Base-by-base conservation (phyloP, 1,140 invertebrate genomes). In the Drosophila albomicans region DNA sequence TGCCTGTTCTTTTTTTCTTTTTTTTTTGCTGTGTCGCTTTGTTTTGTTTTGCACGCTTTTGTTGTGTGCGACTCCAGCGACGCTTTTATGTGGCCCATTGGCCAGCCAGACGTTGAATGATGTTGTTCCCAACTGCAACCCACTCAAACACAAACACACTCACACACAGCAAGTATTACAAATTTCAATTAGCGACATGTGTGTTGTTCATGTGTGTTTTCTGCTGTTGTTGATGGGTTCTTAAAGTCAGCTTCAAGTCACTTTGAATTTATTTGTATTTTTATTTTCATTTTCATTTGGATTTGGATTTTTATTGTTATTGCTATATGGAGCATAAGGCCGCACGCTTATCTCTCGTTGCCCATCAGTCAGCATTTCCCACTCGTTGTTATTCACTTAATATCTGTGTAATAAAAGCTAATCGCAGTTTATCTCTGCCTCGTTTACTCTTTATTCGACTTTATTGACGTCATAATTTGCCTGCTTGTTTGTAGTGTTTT, bases 161-260 rank as follows among this genome's bases (percentile, higher is more conserved):
- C 20, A 20, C 20, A 20, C 20, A 20, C 38, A 56, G 25, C 52
- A 51, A 70, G 79, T 72, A 82, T 87, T 74, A 88, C 85, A 88
- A 80, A 87, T 87, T 87, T 87, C 85, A 87, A 87, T 87, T 84
- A 88, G 82, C 78, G 63, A 65, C 54, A 67, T 62, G 41, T 67
- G 65, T 70, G 49, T 28, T 67, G 30, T 66, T 11, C 15, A n/a
- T 30, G 32, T 43, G 43, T 45, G 35, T 74, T 51, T 64, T 32
- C 16, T 46, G 43, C 6, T n/a, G 15, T 46, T 46, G 51, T 8
- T 45, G 28, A 54, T 54, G 65, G 46, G 20, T 41, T 56, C 68
- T 65, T 71, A 65, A 71, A 75, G 68, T 61, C 41, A 54, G 54
- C 16, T 15, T 46, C 32, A 20, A 58, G 43, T 35, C 64, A 15